Base-by-base conservation (phyloP, 1,140 invertebrate genomes). In the Drusus annulatus region DNA sequence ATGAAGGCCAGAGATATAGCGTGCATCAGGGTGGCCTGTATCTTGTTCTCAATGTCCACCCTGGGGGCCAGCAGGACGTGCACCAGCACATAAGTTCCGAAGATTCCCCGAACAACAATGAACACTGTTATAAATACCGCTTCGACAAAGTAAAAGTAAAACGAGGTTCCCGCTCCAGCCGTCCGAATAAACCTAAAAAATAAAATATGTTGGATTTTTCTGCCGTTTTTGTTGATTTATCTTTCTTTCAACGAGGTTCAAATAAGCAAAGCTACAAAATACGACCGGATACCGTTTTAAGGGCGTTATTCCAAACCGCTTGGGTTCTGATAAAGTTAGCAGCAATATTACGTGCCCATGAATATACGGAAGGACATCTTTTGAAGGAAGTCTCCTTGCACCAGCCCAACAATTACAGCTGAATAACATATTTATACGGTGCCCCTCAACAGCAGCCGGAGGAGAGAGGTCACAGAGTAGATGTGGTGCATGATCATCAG, bases 401-500 rank as follows among this genome's bases (percentile, higher is more conserved):
- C 31, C 31, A 36, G 31, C 31, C 31, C 31, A 0, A 36, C 31
- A n/a, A n/a, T n/a, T n/a, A n/a, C n/a, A n/a, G n/a, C n/a, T n/a
- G n/a, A n/a, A n/a, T n/a, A n/a, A n/a, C n/a, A n/a, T n/a, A n/a
- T n/a, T n/a, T n/a, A n/a, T n/a, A n/a, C n/a, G 21, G 79, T 80
- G 7, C 84, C 84, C 36, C 85, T 87, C 4, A 83, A 74, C 6
- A 89, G 68, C 17, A 89, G 85, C 16, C 84, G 80, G 6, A 51
- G 69, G 21, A 90, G 78, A 4, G 86, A 85, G 19, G 82, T 76
- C 45, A 86, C 84, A 73, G 86, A 87, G 63, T 85, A 86, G 23
- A 86, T n/a, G 79, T 90, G 89, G 84, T 90, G 89, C n/a, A 82
- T 63, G 13, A 90, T 79, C 87, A 90, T 90, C 10, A 89, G 84